Conservation (phyloP, 2,113 vertebrate genomes). For the Emydura subglobosa region DNA sequence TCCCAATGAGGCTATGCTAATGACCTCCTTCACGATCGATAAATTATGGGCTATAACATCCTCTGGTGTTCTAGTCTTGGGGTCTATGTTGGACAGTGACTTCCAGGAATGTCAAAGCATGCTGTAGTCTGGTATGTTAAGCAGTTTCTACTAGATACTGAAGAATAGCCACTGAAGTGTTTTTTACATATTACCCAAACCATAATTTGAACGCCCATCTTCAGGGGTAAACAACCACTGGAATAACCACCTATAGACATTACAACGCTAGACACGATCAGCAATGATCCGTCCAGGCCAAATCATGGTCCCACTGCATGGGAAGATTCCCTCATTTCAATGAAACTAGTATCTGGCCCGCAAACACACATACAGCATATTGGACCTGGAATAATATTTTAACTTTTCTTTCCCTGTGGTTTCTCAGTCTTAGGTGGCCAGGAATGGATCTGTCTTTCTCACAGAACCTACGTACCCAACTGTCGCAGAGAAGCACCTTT, state of each 20-base stretch:
- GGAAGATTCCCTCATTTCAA: not conserved
- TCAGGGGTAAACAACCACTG: not conserved
- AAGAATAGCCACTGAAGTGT: not conserved
- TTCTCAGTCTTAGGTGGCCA: conserved; percentile 18
- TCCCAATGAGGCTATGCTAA: accelerated
- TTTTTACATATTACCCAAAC: not conserved
- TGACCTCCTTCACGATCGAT: not conserved
- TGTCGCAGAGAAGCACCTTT: not conserved
- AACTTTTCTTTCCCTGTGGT: conserved; percentile 16
- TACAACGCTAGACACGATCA: not conserved
- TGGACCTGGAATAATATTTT: not conserved
- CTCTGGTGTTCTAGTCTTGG: not conserved
- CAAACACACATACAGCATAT: not conserved
- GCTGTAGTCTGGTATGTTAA: not conserved
- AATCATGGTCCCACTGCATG: conserved; percentile 9
- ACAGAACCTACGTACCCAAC: not conserved
- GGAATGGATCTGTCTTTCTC: not conserved
- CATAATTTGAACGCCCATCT: not conserved
- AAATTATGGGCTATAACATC: not conserved
- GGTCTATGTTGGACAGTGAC: not conserved
- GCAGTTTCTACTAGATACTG: not conserved
- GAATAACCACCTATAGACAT: not conserved
- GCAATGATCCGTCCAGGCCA: not conserved
- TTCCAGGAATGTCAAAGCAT: not conserved
- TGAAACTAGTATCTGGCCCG: conserved; percentile 30